Evolutionary conservation across 2,113 vertebrate genomes (phyloP).

Genomic region (Stictonetta naevosa): DNA sequence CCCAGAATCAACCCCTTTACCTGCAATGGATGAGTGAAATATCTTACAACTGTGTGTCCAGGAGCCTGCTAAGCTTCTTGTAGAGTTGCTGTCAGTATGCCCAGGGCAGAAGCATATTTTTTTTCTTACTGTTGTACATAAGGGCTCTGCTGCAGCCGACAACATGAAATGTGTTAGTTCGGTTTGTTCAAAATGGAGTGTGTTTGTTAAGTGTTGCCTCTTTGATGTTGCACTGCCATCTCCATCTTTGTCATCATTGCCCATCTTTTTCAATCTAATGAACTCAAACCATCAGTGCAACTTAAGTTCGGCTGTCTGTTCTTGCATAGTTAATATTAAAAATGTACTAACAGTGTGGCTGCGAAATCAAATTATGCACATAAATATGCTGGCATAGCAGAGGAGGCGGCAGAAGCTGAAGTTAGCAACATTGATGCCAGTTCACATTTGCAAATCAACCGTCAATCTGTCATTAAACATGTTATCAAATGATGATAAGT

Average conservation of each 20-base stretch:
- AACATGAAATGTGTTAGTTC: conserved; percentile 40
- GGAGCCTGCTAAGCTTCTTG: conserved; percentile 5
- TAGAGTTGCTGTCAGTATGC: conserved; percentile 44
- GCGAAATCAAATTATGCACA: conserved; percentile 94
- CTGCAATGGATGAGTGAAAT: conserved; percentile 35
- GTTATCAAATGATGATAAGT: conserved; percentile 98
- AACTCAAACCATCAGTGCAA: conserved; percentile 85
- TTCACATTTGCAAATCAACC: conserved; percentile 93
- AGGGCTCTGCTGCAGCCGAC: conserved; percentile 51
- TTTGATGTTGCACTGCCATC: conserved; percentile 72
- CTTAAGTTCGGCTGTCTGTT: conserved; percentile 86
- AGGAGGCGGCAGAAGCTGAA: conserved; percentile 87
- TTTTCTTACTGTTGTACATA: conserved; percentile 19
- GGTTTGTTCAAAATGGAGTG: conserved; percentile 51
- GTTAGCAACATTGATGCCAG: conserved; percentile 89
- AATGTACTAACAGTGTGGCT: conserved; percentile 89
- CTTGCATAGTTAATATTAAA: conserved; percentile 90
- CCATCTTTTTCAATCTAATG: conserved; percentile 89
- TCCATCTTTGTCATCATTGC: conserved; percentile 77
- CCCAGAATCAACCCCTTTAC: neutral
- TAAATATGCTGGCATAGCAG: conserved; percentile 90
- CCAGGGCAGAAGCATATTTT: conserved; percentile 36
- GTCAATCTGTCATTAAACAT: conserved; percentile 99
- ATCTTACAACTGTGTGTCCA: neutral
- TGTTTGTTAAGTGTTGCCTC: conserved; percentile 67